Evolutionary conservation across 2,888 invertebrate species (phyloP).

Genomic region (Andrena trimmerana): DNA sequence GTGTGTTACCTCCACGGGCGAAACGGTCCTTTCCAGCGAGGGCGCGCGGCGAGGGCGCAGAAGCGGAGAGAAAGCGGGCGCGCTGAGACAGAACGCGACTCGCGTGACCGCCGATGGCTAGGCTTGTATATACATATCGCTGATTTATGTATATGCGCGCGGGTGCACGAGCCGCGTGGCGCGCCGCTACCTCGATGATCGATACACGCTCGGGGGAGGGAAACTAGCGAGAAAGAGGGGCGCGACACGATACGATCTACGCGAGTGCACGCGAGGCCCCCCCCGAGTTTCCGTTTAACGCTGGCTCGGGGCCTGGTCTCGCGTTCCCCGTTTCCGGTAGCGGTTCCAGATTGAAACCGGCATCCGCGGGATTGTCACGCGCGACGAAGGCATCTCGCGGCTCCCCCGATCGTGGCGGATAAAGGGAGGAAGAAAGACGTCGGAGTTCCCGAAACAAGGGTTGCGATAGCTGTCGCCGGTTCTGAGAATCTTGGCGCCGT

Average conservation of each 20-base stretch:
- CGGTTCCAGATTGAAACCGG: slow-evolving; percentile 44
- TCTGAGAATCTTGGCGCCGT: not conserved
- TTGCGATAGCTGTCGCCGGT: not conserved
- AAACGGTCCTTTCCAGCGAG: slow-evolving; percentile 6
- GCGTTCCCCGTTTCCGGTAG: not conserved
- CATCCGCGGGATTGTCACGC: not conserved
- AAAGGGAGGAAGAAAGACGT: not conserved
- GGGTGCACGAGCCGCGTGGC: slow-evolving; percentile 51
- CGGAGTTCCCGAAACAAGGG: not conserved
- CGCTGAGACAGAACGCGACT: not conserved
- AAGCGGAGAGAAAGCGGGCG: not conserved
- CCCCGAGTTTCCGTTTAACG: not conserved
- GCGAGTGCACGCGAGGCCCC: slow-evolving; percentile 9
- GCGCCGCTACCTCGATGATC: slow-evolving; percentile 9
- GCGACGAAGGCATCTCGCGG: slow-evolving; percentile 15
- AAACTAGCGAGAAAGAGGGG: not conserved
- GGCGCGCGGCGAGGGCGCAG: too few relatives aligned
- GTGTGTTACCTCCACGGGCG: not conserved
- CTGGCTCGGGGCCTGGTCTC: too few relatives aligned
- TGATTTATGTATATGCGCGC: slow-evolving; percentile 74
- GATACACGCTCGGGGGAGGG: not conserved
- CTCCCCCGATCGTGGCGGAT: not conserved
- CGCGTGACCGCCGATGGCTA: slow-evolving; percentile 56
- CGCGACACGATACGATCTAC: slow-evolving; percentile 11
- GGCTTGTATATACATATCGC: slow-evolving; percentile 74